Evolutionary conservation across 2,113 vertebrate genomes (phyloP), one percentile per base, ranked within the genome.

Genomic region (Xenopus laevis): DNA sequence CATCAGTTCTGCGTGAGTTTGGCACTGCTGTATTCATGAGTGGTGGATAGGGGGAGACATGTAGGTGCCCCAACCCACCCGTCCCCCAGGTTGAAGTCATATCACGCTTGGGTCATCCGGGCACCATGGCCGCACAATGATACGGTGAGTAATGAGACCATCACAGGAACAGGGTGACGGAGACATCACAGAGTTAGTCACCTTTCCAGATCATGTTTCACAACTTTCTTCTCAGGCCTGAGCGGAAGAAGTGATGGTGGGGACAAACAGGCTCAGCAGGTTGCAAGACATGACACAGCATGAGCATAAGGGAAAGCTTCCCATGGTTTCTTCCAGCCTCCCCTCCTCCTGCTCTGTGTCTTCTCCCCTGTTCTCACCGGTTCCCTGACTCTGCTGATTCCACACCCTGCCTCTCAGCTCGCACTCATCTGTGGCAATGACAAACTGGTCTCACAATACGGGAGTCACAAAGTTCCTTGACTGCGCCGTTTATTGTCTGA

Each of bases 261-360:
- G 16, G 0, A 61, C 11, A 11, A 79, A 71, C 82, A 79, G 80
- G 84, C 81, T 78, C 18, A 83, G 81, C 84, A 17, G 4, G 86
- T 79, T 79, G 68, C 30, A 13, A 65, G 58, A 63, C 84, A 17
- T 80, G 85, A 79, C 69, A 0, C 4, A 76, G 62, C 84, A 77
- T 82, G 84, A 79, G 80, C 74, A 78, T 79, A 83, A 78, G n/a
- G n/a, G 18, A 50, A 50, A 58, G 79, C 82, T 83, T 81, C 78
- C 60, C 83, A 79, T 71, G 74, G 78, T 67, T 65, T 81, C 66
- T 12, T 13, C 78, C 81, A 84, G 72, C 44, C 66, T 78, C 52
- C 68, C 79, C 33, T 78, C 71, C 71, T 61, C 83, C 65, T 10
- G 47, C 47, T 13, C 3, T 80, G 80, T 84, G 78, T 79, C 79